phyloP scores from a whole-genome alignment of 2,888 invertebrate genomes.

The Masnerella sp. region DNA sequence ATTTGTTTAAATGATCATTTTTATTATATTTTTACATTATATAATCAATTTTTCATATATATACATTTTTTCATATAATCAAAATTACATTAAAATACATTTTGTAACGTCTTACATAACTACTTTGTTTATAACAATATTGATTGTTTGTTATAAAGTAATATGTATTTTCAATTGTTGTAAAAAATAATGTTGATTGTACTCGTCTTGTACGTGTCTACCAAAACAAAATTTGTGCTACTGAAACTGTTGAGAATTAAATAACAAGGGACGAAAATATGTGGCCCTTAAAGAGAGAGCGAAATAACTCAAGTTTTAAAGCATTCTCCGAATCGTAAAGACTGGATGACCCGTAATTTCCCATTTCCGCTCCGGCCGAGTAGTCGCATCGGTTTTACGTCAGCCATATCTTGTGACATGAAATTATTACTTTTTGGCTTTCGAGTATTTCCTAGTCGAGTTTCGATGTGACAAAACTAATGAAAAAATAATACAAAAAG shows the following conservation, averaged over 20 bases:
- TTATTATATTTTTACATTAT: too few relatives aligned
- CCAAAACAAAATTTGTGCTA: constrained; percentile 4
- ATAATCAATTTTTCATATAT: too few relatives aligned
- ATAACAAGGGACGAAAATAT: not conserved
- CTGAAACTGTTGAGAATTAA: not conserved
- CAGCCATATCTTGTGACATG: constrained; percentile 23
- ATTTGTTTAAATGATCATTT: too few relatives aligned
- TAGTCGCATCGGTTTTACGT: constrained; percentile 37
- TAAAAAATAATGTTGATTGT: not conserved
- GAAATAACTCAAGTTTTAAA: not conserved
- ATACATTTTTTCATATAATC: too few relatives aligned
- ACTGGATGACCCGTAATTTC: constrained; percentile 6
- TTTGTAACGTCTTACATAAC: too few relatives aligned
- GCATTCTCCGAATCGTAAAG: constrained; percentile 4
- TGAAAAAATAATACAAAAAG: too few relatives aligned
- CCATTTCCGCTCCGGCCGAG: constrained; percentile 3
- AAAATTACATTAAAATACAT: too few relatives aligned
- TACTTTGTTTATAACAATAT: not conserved
- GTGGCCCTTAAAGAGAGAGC: not conserved
- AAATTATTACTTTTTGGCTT: constrained; percentile 28
- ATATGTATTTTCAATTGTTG: too few relatives aligned
- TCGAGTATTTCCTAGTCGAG: constrained; percentile 14
- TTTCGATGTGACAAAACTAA: too few relatives aligned
- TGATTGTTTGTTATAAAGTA: not conserved
- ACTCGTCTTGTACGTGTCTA: not conserved